These are phyloP conservation scores for Idaea biselata DNA, from an alignment of 2,888 invertebrate species.

Conservation along the genomic window DNA sequence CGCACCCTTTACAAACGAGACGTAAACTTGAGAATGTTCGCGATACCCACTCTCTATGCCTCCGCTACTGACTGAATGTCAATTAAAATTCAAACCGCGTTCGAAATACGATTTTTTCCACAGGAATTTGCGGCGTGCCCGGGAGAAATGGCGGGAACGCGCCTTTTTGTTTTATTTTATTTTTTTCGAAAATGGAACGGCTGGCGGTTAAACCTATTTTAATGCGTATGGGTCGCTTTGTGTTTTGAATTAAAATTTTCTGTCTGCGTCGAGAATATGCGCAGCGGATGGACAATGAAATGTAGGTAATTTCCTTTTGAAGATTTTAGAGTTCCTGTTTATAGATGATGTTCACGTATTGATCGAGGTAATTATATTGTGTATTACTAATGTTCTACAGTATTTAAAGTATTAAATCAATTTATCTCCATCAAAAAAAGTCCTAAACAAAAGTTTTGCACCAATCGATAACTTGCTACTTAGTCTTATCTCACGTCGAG, in stretches of 20 bases:
- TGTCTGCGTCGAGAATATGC: slow-evolving; percentile 33
- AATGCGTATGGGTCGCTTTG: slow-evolving; percentile 77
- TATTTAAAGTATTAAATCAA: background rate
- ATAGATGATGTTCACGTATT: background rate
- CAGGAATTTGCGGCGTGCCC: slow-evolving; percentile 77
- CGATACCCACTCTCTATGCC: slow-evolving; percentile 48
- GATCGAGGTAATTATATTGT: background rate
- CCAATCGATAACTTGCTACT: background rate
- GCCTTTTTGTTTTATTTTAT: slow-evolving; percentile 77
- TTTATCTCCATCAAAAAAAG: background rate
- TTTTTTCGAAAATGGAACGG: slow-evolving; percentile 76
- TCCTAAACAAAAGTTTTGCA: background rate
- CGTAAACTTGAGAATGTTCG: slow-evolving; percentile 68
- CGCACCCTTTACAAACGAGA: slow-evolving; percentile 49
- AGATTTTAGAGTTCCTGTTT: background rate
- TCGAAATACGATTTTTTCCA: slow-evolving; percentile 80
- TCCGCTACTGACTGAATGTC: slow-evolving; percentile 66
- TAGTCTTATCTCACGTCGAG: background rate
- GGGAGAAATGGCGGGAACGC: slow-evolving; percentile 76
- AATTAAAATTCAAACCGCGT: slow-evolving; percentile 82
- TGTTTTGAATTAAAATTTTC: slow-evolving; percentile 77
- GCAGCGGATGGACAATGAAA: slow-evolving; percentile 65
- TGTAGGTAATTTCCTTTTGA: slow-evolving; percentile 65
- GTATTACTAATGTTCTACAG: background rate
- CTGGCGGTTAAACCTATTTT: slow-evolving; percentile 79